Base-by-base conservation (phyloP, 35 echinoderm and acorn worm genomes). In the Apostichopus californicus region DNA sequence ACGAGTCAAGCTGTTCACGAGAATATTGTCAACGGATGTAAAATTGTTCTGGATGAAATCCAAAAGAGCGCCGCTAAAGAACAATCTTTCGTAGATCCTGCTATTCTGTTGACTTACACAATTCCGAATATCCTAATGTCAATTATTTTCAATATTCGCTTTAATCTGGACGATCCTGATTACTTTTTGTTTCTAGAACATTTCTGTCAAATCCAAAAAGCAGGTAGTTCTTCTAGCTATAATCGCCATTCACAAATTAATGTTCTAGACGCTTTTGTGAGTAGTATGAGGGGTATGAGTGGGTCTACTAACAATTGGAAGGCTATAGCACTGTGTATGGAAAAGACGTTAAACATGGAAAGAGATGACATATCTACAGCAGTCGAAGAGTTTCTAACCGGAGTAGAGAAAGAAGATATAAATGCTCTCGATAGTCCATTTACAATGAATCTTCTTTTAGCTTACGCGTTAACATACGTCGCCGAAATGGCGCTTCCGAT, bases 311-410 rank as follows among this genome's bases (percentile, higher is more conserved):
- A 5, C 9, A 54, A 56, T 14, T 91, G 89, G 89, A 25, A 68
- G 55, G n/a, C 56, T 57, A 22, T 91, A 4, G 89, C 59, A 1
- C 10, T 9, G 15, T 91, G 56, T 57, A 54, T 91, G 89, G 71
- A 77, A 54, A 91, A 55, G 8, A 79, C 55, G 63, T n/a, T 91
- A 66, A 91, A 91, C 73, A 91, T 91, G 89, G 89, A 91, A 57
- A 57, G 89, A 11, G 89, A 91, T 54, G 89, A 78, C 5, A 91
- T 91, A 91, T 91, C 89, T 17, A 77, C 52, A 13, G 89, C 89
- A 1, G 89, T 79, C 18, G 89, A 91, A 13, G 77, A 79, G 6
- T 91, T 91, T 34, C 55, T 91, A 54, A 91, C 89, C 8, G 89
- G 89, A 14, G 8, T 91, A 3, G 89, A 91, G 26, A 91, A 91